A percentile compares a stretch with the other conserved stretches of the same genome.
Evolutionary conservation across 2,797 vertebrate genomes (phyloP).

Genomic region (Coccyzus lansbergi): DNA sequence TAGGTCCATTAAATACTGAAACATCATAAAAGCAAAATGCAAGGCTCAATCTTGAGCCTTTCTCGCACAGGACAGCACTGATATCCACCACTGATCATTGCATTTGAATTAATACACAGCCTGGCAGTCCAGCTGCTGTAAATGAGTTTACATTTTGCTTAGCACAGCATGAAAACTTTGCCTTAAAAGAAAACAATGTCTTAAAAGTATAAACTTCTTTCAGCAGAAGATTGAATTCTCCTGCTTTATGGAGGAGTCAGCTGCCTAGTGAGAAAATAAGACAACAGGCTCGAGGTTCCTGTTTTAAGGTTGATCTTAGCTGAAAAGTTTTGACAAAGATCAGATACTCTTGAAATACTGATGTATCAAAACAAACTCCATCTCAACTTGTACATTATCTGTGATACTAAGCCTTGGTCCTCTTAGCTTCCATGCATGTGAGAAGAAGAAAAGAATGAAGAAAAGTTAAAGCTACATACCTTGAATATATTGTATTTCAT

Average conservation of each 20-base stretch:
- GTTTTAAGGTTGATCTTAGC: not conserved
- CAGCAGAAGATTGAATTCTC: not conserved
- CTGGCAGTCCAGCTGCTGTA: not conserved
- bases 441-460: not conserved
- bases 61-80: not conserved
- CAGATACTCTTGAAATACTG: not conserved
- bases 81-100: not conserved
- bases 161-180: not conserved
- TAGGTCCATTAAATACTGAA: not conserved
- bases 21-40: not conserved
- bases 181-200: not conserved
- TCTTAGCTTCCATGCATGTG: not conserved
- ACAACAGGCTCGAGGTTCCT: not conserved
- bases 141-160: not conserved
- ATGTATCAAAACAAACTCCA: not conserved
- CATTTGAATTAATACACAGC: not conserved
- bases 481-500: slow-evolving; percentile 93
- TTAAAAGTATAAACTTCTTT: not conserved
- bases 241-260: not conserved
- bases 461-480: slow-evolving; percentile 73
- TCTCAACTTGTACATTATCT: not conserved
- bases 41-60: not conserved
- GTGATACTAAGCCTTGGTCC: not conserved
- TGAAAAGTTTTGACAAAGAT: not conserved
- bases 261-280: not conserved